phyloP scores from a whole-genome alignment of 2,888 invertebrate genomes.

The Rhamphomyia laevipes region DNA sequence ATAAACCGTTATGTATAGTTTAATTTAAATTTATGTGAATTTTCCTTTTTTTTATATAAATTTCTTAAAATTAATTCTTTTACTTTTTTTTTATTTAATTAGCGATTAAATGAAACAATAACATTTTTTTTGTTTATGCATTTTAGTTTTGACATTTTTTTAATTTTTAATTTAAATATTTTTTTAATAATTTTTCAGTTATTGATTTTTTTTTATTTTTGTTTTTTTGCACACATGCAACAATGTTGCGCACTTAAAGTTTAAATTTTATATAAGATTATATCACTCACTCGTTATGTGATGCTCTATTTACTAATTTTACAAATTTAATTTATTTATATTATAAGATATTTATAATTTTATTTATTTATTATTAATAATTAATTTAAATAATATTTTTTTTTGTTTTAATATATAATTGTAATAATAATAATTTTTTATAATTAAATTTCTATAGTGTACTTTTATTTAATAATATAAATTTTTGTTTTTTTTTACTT shows the following conservation, averaged over 20 bases:
- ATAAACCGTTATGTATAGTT: no score
- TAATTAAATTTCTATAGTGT: no score
- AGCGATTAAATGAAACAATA: no score
- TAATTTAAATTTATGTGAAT: no score
- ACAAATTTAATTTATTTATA: not conserved
- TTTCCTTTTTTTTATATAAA: no score
- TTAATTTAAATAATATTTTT: not conserved
- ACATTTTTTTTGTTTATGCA: not conserved
- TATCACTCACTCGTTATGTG: conserved; percentile 1
- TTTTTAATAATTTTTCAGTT: not conserved
- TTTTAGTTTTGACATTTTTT: not conserved
- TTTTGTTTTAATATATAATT: not conserved
- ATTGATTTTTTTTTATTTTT: not conserved
- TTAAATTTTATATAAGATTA: not conserved
- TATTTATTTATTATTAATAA: not conserved
- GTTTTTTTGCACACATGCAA: not conserved
- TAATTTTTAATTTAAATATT: not conserved
- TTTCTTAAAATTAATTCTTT: no score
- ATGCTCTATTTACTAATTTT: not conserved
- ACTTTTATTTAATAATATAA: no score
- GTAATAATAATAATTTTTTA: not conserved
- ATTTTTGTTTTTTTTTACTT: no score
- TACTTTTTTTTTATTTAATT: no score
- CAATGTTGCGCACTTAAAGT: not conserved
- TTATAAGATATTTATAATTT: not conserved